Conservation (phyloP, 2,797 vertebrate species). For the Rachycentron canadum region DNA sequence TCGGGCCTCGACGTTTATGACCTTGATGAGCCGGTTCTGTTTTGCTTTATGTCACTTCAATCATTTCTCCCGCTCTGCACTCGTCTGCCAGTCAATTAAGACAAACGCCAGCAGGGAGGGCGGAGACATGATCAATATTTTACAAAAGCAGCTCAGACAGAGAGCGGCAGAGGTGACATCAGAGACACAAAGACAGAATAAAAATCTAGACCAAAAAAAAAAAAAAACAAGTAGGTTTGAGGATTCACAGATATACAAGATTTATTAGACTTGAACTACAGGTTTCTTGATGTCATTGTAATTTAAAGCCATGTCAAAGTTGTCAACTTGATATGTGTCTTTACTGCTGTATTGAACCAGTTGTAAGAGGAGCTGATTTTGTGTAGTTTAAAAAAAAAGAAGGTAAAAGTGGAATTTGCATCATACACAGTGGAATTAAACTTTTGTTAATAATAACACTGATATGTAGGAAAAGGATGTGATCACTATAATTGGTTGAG, state of each 20-base stretch:
- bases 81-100: conserved; percentile 51
- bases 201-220: conserved; percentile 15
- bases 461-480: not conserved
- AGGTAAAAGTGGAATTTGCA: no score
- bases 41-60: conserved; percentile 56
- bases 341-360: not conserved
- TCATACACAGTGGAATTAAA: no score
- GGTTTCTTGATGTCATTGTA: not conserved
- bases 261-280: not conserved
- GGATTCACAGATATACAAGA: not conserved
- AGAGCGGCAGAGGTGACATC: conserved; percentile 19
- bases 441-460: not conserved
- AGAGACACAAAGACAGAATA: not conserved
- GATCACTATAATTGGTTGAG: no score
- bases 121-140: conserved; percentile 57
- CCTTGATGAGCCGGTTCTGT: conserved; percentile 68
- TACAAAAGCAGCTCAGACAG: conserved; percentile 29
- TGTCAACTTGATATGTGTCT: not conserved
- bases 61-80: conserved; percentile 26
- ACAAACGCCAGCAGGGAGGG: conserved; percentile 50
- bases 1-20: conserved; percentile 55
- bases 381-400: no score
- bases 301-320: no score
- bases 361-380: not conserved
- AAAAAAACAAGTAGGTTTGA: not conserved